These are phyloP conservation scores for Erebia aethiops DNA, from an alignment of 2,888 invertebrate genomes.

Conservation along the genomic window DNA sequence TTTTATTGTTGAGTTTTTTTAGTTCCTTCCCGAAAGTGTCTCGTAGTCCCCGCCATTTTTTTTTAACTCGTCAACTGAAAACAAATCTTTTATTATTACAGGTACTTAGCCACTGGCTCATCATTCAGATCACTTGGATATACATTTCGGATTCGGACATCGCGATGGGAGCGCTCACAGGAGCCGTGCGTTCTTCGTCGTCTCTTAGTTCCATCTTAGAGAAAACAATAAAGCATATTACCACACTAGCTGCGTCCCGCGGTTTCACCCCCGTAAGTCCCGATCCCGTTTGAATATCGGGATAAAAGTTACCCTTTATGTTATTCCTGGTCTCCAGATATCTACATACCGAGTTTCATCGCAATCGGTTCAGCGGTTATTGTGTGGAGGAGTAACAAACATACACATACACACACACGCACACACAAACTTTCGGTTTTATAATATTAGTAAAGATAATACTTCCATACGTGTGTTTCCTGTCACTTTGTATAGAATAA, in stretches of 20 bases:
- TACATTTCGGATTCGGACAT: background rate
- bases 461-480: too few species aligned
- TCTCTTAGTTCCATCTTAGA: too few species aligned
- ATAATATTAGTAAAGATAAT: background rate
- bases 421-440: background rate
- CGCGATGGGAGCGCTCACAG: too few species aligned
- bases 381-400: background rate
- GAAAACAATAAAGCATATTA: too few species aligned
- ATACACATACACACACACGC: background rate
- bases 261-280: background rate
- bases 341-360: background rate
- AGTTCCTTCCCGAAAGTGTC: background rate
- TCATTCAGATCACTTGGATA: slow-evolving; percentile 4
- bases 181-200: too few species aligned
- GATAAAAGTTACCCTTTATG: background rate
- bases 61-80: slow-evolving; percentile 3
- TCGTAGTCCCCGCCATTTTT: slow-evolving; percentile 2
- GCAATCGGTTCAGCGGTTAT: background rate
- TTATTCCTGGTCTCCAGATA: background rate
- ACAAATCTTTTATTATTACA: background rate
- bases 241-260: background rate
- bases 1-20: slow-evolving; percentile 1
- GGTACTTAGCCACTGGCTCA: slow-evolving; percentile 4
- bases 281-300: background rate
- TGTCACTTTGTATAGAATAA: too few species aligned